Conservation (phyloP, 2,113 vertebrate genomes). For the Coptodon bakossiorum region DNA sequence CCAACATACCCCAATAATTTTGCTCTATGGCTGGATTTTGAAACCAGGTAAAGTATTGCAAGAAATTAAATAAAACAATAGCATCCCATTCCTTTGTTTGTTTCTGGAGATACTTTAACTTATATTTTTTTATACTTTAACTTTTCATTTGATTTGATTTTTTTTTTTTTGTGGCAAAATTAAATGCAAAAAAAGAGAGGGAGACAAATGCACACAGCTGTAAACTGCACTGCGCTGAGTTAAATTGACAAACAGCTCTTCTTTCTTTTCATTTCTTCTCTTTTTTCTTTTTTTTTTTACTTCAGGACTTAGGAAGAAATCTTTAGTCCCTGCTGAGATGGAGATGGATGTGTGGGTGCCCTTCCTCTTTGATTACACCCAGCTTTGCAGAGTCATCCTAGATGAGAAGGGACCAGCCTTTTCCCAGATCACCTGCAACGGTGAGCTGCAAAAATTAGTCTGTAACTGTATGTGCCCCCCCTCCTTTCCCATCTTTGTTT, state of each 20-base stretch:
- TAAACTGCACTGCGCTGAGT: slow-evolving; percentile 41
- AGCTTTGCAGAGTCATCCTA: slow-evolving; percentile 64
- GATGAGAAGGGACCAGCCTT: slow-evolving; percentile 8
- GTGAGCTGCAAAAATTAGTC: slow-evolving; percentile 9
- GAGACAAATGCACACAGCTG: background rate
- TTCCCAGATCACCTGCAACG: slow-evolving; percentile 29
- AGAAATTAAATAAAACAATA: background rate
- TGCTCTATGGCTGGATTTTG: slow-evolving; percentile 25
- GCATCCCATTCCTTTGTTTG: background rate
- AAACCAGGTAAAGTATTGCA: slow-evolving; percentile 16
- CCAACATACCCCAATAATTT: slow-evolving; percentile 56
- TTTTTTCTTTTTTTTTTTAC: background rate
- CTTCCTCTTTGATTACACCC: slow-evolving; percentile 27
- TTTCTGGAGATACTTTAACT: background rate
- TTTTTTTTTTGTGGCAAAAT: background rate
- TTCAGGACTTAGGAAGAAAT: slow-evolving; percentile 29
- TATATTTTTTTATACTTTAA: background rate
- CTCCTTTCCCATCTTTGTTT: background rate
- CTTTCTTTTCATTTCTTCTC: background rate
- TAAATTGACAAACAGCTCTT: slow-evolving; percentile 35
- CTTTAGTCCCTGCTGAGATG: slow-evolving; percentile 40
- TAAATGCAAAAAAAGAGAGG: background rate
- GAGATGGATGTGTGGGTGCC: slow-evolving; percentile 43
- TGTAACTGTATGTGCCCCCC: background rate
- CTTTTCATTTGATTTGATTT: background rate